Evolutionary conservation across 2,113 vertebrate species (phyloP).

Genomic region (Ia io): DNA sequence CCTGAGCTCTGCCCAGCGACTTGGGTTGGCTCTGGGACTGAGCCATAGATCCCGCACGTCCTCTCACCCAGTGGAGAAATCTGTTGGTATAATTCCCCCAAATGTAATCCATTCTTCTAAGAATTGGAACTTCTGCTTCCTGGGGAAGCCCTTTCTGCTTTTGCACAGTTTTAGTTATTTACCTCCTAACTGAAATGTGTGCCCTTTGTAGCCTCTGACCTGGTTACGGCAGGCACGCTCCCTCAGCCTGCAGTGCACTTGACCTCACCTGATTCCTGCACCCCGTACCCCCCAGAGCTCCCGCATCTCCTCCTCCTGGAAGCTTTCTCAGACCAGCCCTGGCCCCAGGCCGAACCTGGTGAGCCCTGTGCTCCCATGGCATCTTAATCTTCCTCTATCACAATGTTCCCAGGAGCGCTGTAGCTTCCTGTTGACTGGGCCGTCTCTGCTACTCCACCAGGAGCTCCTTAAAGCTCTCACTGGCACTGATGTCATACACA

Average conservation of each 20-base stretch:
- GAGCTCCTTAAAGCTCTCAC: not conserved
- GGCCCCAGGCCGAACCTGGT: not conserved
- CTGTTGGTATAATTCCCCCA: not conserved
- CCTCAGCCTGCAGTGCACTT: not conserved
- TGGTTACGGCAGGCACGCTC: accelerated
- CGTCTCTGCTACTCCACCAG: not conserved
- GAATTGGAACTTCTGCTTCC: not conserved
- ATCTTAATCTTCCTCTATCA: not conserved
- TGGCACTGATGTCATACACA: not conserved
- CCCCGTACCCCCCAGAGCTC: not conserved
- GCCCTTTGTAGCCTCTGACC: not conserved
- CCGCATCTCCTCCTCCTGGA: not conserved
- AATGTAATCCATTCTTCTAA: not conserved
- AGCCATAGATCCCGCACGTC: not conserved
- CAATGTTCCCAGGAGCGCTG: not conserved
- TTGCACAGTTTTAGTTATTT: not conserved
- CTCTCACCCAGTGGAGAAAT: not conserved
- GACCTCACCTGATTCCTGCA: not conserved
- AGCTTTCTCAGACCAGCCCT: not conserved
- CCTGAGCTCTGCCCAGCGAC: not conserved
- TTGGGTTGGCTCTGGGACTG: not conserved
- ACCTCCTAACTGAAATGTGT: not conserved
- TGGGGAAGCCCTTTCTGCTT: not conserved
- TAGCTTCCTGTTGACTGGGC: not conserved
- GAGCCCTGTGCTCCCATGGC: not conserved